These are phyloP conservation scores for Tiaroga cobitis DNA, from an alignment of 2,797 vertebrate species.

Conservation along the genomic window DNA sequence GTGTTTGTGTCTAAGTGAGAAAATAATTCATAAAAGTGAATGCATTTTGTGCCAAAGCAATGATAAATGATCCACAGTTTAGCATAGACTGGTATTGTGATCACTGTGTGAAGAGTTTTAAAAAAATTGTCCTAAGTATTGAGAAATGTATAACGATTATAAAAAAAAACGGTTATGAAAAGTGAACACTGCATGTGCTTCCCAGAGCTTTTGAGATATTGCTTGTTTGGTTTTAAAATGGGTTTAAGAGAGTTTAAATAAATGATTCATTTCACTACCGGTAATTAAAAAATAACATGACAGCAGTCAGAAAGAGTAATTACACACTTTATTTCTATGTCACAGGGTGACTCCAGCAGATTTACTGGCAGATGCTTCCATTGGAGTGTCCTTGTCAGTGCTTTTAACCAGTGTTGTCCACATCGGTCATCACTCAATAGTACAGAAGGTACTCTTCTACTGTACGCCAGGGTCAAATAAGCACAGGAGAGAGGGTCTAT, in stretches of 20 bases:
- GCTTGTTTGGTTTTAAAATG: neutral
- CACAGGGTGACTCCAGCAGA: neutral
- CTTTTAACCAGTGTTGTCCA: neutral
- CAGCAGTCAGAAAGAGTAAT: constrained; percentile 25
- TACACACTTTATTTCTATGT: neutral
- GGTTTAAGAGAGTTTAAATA: constrained; percentile 5
- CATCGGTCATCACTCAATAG: neutral
- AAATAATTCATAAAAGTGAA: too few species aligned
- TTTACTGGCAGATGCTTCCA: neutral
- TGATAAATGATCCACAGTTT: too few species aligned
- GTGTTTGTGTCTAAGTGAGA: too few species aligned
- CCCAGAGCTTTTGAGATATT: neutral
- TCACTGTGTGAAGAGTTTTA: too few species aligned
- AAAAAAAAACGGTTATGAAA: too few species aligned
- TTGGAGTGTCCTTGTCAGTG: constrained; percentile 13
- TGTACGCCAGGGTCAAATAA: neutral
- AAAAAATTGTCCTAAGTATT: too few species aligned
- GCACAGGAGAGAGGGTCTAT: neutral
- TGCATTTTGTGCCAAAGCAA: too few species aligned
- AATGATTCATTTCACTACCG: constrained; percentile 16
- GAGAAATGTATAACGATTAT: too few species aligned
- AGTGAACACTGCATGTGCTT: neutral
- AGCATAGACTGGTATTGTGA: too few species aligned
- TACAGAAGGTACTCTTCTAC: constrained; percentile 5
- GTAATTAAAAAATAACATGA: constrained; percentile 34